phyloP scores from a whole-genome alignment of 2,888 invertebrate species.

The Criorhina ranunculi region DNA sequence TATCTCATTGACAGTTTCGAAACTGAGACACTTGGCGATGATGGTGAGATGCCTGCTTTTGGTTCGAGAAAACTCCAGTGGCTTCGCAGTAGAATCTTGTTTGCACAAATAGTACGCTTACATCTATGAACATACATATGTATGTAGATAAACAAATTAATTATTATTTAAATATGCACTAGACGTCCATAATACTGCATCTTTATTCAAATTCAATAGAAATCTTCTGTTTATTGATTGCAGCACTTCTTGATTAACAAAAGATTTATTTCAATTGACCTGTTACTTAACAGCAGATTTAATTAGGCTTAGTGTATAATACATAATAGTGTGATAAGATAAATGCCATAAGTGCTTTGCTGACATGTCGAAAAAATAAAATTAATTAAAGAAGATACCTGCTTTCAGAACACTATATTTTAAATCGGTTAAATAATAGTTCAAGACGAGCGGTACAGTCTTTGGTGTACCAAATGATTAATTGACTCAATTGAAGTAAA shows the following conservation, averaged over 20 bases:
- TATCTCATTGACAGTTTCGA: conserved; percentile 27
- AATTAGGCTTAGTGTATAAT: neutral
- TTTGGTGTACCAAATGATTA: too few relatives aligned
- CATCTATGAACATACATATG: neutral
- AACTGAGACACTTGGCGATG: neutral
- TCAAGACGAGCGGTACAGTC: too few relatives aligned
- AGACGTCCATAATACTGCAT: conserved; percentile 7
- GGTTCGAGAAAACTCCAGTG: conserved; percentile 1
- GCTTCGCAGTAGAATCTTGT: conserved; percentile 2
- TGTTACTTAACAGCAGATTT: neutral
- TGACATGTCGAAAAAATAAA: too few relatives aligned
- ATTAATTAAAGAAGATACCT: too few relatives aligned
- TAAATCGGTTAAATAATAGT: too few relatives aligned
- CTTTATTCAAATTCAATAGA: conserved; percentile 25
- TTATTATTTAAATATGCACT: conserved; percentile 39
- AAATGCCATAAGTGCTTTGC: too few relatives aligned
- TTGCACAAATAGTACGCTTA: neutral
- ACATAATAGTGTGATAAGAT: too few relatives aligned
- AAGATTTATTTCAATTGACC: neutral
- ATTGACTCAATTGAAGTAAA: too few relatives aligned
- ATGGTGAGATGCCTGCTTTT: neutral
- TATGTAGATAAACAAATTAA: conserved; percentile 25
- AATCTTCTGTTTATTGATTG: conserved; percentile 22
- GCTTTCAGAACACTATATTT: too few relatives aligned
- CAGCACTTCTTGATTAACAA: neutral